These are phyloP conservation scores for Seriola rivoliana DNA, from an alignment of 2,113 vertebrate genomes.

Conservation along the genomic window DNA sequence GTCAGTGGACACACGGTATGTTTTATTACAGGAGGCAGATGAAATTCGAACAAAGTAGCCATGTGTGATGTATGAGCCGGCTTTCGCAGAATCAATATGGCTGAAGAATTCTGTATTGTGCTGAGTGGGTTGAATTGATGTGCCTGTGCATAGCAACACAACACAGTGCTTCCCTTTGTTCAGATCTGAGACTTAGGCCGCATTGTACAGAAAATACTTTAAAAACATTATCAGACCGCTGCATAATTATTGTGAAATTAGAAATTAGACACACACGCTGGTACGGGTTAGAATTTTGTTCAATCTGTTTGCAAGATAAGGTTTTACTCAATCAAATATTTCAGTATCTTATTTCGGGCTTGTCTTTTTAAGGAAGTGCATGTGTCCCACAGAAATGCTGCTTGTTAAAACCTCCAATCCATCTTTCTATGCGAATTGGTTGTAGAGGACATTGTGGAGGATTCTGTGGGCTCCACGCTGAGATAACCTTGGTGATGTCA, in stretches of 20 bases:
- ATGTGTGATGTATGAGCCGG: slow-evolving; percentile 52
- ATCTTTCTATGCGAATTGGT: neutral
- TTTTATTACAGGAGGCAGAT: slow-evolving; percentile 67
- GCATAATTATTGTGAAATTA: neutral
- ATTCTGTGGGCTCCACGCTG: neutral
- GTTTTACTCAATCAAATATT: neutral
- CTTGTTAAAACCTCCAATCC: neutral
- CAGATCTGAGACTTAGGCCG: neutral
- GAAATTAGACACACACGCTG: slow-evolving; percentile 8
- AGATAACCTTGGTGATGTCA: neutral
- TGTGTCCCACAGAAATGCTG: neutral
- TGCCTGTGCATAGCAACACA: neutral
- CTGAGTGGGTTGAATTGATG: slow-evolving; percentile 25
- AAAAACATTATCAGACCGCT: neutral
- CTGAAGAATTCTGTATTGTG: slow-evolving; percentile 42
- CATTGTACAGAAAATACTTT: neutral
- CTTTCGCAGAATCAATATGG: slow-evolving; percentile 43
- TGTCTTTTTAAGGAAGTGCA: neutral
- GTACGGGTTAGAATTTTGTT: neutral
- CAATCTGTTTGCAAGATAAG: neutral
- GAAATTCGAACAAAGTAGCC: slow-evolving; percentile 52
- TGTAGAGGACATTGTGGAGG: neutral
- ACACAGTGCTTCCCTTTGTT: neutral
- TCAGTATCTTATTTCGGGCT: neutral
- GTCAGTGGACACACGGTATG: slow-evolving; percentile 55